A percentile compares a stretch with the other conserved stretches of the same genome.
phyloP scores from a whole-genome alignment of 2,888 invertebrate species.

The Brenthis ino region DNA sequence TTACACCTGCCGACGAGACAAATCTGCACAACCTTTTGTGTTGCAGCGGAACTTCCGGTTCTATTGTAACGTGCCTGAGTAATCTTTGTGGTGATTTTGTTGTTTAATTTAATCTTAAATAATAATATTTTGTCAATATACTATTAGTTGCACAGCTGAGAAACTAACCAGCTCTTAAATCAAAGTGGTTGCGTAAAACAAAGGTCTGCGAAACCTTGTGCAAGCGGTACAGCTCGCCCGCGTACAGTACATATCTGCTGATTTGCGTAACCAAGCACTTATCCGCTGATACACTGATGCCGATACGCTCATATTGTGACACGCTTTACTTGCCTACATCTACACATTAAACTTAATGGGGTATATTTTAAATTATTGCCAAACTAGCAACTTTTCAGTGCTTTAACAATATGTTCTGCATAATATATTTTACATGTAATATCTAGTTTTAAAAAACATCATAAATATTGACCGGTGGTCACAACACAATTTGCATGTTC shows the following conservation, averaged over 20 bases:
- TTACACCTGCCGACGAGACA: slow-evolving; percentile 25
- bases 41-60: slow-evolving; percentile 46
- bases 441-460: no score
- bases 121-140: background rate
- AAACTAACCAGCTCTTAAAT: slow-evolving; percentile 79
- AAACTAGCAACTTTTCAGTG: background rate
- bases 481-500: no score
- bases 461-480: no score
- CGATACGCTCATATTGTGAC: slow-evolving; percentile 69
- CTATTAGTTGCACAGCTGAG: slow-evolving; percentile 58
- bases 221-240: slow-evolving; percentile 77
- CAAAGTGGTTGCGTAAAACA: slow-evolving; percentile 82
- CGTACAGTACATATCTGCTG: slow-evolving; percentile 77
- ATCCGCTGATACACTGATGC: slow-evolving; percentile 71
- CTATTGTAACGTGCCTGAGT: slow-evolving; percentile 4
- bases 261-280: slow-evolving; percentile 82
- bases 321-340: slow-evolving; percentile 62
- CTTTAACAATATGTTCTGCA: slow-evolving; percentile 20
- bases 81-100: background rate
- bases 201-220: slow-evolving; percentile 82
- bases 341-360: slow-evolving; percentile 12
- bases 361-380: background rate
- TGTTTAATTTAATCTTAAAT: background rate
- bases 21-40: slow-evolving; percentile 50
- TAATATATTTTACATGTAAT: no score